These are phyloP conservation scores for Oostethus manadensis DNA, from an alignment of 2,113 vertebrate species.

Conservation along the genomic window DNA sequence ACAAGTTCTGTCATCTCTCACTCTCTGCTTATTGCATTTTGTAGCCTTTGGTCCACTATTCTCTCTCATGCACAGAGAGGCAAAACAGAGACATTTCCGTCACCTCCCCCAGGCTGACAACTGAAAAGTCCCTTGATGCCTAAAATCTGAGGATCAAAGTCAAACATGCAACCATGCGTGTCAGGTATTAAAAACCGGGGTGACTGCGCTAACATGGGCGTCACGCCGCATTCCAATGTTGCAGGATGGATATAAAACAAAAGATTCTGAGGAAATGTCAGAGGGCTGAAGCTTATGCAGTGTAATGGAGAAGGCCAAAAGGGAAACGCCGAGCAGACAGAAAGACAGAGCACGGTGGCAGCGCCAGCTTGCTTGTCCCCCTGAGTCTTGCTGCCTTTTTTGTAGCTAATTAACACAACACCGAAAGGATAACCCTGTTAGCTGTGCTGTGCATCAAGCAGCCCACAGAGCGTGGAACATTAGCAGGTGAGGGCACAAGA, in stretches of 20 bases:
- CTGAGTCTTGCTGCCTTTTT: constrained; percentile 22
- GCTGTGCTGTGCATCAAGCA: constrained; percentile 7
- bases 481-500: constrained; percentile 13
- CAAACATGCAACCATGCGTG: constrained; percentile 53
- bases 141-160: constrained; percentile 63
- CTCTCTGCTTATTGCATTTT: constrained; percentile 50
- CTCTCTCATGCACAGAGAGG: constrained; percentile 28
- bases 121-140: constrained; percentile 57
- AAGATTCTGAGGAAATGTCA: constrained; percentile 18
- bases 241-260: constrained; percentile 32
- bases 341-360: constrained; percentile 10
- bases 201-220: constrained; percentile 33
- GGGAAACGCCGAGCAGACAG: constrained; percentile 22
- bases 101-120: constrained; percentile 47
- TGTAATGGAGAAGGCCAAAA: constrained; percentile 13
- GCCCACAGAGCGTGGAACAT: constrained; percentile 18
- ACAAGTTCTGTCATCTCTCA: constrained; percentile 51
- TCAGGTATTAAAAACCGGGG: constrained; percentile 25
- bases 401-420: constrained; percentile 64
- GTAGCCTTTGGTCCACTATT: constrained; percentile 18
- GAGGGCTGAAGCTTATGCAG: background rate
- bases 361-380: constrained; percentile 14
- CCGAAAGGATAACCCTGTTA: constrained; percentile 43
- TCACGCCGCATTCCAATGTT: constrained; percentile 9
- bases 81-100: constrained; percentile 63